Evolutionary conservation across 2,113 vertebrate genomes (phyloP).

Genomic region (Hepsetus odoe): DNA sequence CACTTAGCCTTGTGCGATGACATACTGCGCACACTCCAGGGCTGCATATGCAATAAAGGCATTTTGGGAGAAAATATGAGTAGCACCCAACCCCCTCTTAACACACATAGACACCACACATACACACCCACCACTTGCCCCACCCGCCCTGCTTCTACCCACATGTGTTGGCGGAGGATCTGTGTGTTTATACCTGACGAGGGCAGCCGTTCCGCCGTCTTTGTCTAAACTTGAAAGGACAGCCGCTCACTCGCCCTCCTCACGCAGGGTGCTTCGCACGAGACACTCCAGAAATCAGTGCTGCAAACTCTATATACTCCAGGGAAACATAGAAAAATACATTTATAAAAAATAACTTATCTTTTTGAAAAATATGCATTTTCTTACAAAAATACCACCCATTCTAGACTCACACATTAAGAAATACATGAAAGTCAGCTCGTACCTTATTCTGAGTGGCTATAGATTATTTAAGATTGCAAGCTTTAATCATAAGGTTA

Average conservation of each 20-base stretch:
- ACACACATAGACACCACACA: background rate
- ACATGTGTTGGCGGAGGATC: conserved; percentile 49
- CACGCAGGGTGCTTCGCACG: no score
- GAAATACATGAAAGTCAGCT: no score
- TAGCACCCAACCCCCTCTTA: background rate
- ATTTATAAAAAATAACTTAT: no score
- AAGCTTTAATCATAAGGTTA: no score
- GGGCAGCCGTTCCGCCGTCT: conserved; percentile 68
- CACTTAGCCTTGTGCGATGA: conserved; percentile 25
- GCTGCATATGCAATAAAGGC: conserved; percentile 57
- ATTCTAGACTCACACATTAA: no score
- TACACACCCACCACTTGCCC: background rate
- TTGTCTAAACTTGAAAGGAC: conserved; percentile 81
- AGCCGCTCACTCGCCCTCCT: conserved; percentile 75
- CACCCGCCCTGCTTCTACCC: conserved; percentile 6
- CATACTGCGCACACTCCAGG: conserved; percentile 55
- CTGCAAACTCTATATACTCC: background rate
- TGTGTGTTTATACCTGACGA: conserved; percentile 76
- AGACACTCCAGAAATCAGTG: no score
- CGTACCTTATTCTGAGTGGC: no score
- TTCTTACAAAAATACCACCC: no score
- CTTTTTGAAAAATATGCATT: no score
- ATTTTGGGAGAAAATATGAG: conserved; percentile 29
- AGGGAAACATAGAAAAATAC: background rate
- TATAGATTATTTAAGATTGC: no score